Base-by-base conservation (phyloP, 2,888 invertebrate genomes). In the Helobdella robusta region DNA sequence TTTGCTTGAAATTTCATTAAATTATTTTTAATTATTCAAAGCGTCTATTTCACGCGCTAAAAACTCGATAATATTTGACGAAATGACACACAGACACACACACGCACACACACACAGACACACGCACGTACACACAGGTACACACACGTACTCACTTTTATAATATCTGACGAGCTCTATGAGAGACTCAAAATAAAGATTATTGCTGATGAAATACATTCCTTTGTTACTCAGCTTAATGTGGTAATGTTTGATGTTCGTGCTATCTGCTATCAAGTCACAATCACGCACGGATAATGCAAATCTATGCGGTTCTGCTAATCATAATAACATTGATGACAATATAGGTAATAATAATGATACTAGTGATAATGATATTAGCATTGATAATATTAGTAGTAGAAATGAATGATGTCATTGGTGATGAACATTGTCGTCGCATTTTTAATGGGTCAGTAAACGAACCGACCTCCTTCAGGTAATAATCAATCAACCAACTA, bases 141-240 rank as follows among this genome's bases (percentile, higher is more conserved):
- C n/a, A n/a, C n/a, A n/a, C n/a, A 20, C 25, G n/a, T 6, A 58
- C 71, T 86, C 82, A 95, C 95, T 90, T 79, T 89, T 89, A 82
- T 98, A 98, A 70, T 93, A 92, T 82, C 88, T 86, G 69, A 97
- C 93, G 68, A 98, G 84, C 70, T 93, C 93, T 64, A 90, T 88
- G 68, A 97, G 83, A 64, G 90, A 88, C 52, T 87, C 86, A 81
- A 97, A 97, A 18, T 91, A 91, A 81, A 92, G 90, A 80, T 92
- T 89, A 67, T 94, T 92, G 68, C 94, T 94, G 74, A 98, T 97
- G 78, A 89, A 98, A 78, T 87, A 94, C 44, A 94, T 93, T 78
- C 93, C 91, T 67, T 78, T 76, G 76, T 94, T 94, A 2, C 11
- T 18, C 8, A 90, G 89, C 77, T 94, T 92, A 76, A 98, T 95